Conservation (phyloP, 2,113 vertebrate species). For the Chloroceryle aenea region DNA sequence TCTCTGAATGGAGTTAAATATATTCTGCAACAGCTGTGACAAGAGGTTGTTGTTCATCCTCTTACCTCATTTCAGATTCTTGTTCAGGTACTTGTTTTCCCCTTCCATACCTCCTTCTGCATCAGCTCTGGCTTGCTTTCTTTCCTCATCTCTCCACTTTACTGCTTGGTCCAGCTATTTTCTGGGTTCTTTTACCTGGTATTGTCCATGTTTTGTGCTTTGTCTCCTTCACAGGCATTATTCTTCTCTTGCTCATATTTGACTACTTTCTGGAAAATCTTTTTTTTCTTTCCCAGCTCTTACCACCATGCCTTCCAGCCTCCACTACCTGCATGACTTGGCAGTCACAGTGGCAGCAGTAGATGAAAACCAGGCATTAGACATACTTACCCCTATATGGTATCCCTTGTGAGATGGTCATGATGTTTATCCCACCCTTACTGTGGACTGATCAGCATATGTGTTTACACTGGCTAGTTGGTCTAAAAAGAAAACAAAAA, state of each 20-base stretch:
- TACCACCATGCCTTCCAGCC: neutral
- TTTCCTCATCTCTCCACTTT: neutral
- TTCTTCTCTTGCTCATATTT: neutral
- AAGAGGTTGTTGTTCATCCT: neutral
- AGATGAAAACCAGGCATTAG: conserved; percentile 19
- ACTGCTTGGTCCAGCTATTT: neutral
- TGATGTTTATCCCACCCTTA: neutral
- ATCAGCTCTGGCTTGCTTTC: neutral
- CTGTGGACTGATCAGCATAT: neutral
- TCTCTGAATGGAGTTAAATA: neutral
- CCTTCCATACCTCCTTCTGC: neutral
- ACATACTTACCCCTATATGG: conserved; percentile 39
- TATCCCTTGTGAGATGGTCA: neutral
- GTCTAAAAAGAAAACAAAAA: neutral
- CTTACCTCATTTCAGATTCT: neutral
- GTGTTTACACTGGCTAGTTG: neutral
- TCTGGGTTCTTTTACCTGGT: neutral
- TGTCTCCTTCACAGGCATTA: neutral
- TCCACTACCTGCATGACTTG: conserved; percentile 6
- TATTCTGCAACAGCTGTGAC: neutral
- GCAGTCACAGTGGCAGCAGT: neutral
- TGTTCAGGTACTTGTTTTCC: neutral
- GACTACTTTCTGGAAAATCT: neutral
- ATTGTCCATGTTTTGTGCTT: neutral
- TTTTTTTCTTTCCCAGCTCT: neutral